These are phyloP conservation scores for Griposia aprilina DNA, from an alignment of 2,888 invertebrate species.

Conservation along the genomic window DNA sequence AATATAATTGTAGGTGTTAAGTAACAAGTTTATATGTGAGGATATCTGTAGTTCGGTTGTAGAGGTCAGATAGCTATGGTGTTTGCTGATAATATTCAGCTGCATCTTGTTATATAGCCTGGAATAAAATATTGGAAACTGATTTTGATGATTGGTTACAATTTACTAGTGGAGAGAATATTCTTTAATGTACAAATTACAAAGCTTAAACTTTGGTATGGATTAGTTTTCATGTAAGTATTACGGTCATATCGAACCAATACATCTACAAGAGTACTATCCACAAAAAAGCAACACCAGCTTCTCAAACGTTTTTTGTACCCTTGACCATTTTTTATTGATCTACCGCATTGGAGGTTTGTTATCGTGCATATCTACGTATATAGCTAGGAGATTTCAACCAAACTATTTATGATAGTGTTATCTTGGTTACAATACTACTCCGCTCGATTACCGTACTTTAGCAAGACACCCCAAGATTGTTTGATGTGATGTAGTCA, in stretches of 20 bases:
- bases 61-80: conserved; percentile 29
- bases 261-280: no score
- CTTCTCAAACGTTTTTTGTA: background rate
- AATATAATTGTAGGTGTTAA: conserved; percentile 16
- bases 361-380: conserved; percentile 1
- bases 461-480: background rate
- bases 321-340: background rate
- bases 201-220: background rate
- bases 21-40: conserved; percentile 1
- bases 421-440: background rate
- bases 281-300: background rate
- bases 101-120: conserved; percentile 7
- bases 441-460: conserved; percentile 5
- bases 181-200: background rate
- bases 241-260: background rate
- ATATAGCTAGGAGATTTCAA: conserved; percentile 2
- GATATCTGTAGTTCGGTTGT: conserved; percentile 23
- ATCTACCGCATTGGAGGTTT: background rate
- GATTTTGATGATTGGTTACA: background rate
- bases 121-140: background rate
- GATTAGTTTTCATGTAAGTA: background rate
- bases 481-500: background rate
- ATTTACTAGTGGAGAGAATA: background rate
- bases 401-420: background rate
- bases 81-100: conserved; percentile 31